A percentile compares a stretch with the other conserved stretches of the same genome.
Conservation (phyloP, 2,113 vertebrate genomes). For the Oryzias curvinotus region DNA sequence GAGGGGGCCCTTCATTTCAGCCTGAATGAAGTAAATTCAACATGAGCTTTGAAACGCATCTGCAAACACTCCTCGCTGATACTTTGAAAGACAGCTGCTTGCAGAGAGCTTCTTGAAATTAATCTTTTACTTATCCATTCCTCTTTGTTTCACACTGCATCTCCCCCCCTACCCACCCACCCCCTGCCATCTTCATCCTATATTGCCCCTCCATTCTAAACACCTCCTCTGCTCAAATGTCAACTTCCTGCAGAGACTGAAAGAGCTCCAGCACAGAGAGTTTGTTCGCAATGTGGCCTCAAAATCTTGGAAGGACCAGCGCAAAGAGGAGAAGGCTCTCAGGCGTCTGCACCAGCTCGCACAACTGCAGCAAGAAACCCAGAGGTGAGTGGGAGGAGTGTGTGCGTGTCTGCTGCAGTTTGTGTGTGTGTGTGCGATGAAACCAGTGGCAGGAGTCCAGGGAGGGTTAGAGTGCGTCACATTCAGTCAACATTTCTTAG, state of each 20-base stretch:
- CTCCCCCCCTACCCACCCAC: not conserved
- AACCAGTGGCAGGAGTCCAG: slow-evolving; percentile 43
- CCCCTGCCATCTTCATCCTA: slow-evolving; percentile 7
- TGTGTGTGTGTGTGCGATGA: slow-evolving; percentile 49
- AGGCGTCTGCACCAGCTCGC: slow-evolving; percentile 92
- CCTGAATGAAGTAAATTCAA: slow-evolving; percentile 63
- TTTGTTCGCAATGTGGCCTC: slow-evolving; percentile 97
- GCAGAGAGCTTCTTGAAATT: slow-evolving; percentile 45
- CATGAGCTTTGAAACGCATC: slow-evolving; percentile 52
- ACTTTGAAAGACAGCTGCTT: slow-evolving; percentile 58
- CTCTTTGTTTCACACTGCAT: slow-evolving; percentile 20
- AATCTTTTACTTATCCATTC: slow-evolving; percentile 25
- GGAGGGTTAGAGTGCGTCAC: slow-evolving; percentile 57
- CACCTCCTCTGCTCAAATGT: slow-evolving; percentile 16
- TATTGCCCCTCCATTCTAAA: not conserved
- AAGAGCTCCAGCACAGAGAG: slow-evolving; percentile 97
- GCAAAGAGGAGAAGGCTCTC: slow-evolving; percentile 96
- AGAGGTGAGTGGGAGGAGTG: slow-evolving; percentile 79
- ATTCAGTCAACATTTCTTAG: slow-evolving; percentile 54
- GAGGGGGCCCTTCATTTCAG: slow-evolving; percentile 35
- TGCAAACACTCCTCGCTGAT: slow-evolving; percentile 44
- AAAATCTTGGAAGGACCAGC: slow-evolving; percentile 98
- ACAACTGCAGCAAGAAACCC: slow-evolving; percentile 87
- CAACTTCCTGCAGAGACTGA: slow-evolving; percentile 83
- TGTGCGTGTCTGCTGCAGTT: slow-evolving; percentile 16